phyloP scores from a whole-genome alignment of 2,113 vertebrate species.

The Cynoglossus semilaevis region DNA sequence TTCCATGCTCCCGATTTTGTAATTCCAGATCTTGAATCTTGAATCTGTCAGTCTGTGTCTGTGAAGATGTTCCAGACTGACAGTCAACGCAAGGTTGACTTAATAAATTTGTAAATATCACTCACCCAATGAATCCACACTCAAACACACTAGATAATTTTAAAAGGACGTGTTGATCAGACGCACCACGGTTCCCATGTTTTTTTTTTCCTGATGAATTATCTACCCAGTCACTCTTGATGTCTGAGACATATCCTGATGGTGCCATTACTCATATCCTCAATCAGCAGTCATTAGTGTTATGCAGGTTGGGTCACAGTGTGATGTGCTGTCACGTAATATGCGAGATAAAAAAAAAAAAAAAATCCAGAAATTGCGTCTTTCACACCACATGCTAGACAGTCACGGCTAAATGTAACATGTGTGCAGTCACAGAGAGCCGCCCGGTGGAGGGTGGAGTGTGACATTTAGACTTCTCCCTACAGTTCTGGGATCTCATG shows the following conservation, averaged over 20 bases:
- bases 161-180: too few species aligned
- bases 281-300: constrained; percentile 17
- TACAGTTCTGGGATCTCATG: constrained; percentile 47
- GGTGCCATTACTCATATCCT: neutral
- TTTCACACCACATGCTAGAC: constrained; percentile 29
- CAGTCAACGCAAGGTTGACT: too few species aligned
- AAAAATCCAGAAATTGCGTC: constrained; percentile 59
- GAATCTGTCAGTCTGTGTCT: too few species aligned
- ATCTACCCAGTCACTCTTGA: constrained; percentile 14
- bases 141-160: too few species aligned
- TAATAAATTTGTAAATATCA: too few species aligned
- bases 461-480: constrained; percentile 64
- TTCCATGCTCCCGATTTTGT: too few species aligned
- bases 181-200: constrained; percentile 26
- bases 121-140: too few species aligned
- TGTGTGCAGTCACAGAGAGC: neutral
- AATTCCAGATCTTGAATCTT: too few species aligned
- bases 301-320: neutral
- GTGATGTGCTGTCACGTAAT: constrained; percentile 14
- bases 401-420: constrained; percentile 37
- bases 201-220: constrained; percentile 23
- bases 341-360: neutral
- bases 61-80: too few species aligned
- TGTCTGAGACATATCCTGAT: constrained; percentile 12
- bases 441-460: constrained; percentile 35